Percentiles rank a stretch among this genome's conserved stretches.
Conservation (phyloP, 2,113 vertebrate species). For the Pelecanoides urinatrix region DNA sequence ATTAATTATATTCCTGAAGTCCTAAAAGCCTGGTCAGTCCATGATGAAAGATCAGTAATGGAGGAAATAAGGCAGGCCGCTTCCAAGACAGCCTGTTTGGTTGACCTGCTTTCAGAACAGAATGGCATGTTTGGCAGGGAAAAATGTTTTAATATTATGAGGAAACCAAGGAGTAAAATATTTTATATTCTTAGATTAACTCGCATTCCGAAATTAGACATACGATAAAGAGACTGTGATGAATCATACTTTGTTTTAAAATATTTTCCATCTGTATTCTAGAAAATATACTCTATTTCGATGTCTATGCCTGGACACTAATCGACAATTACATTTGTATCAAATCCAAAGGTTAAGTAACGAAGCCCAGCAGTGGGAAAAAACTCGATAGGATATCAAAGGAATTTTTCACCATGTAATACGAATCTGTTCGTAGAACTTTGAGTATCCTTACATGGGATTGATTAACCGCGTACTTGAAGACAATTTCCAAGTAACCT, state of each 20-base stretch:
- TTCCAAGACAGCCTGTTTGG: not conserved
- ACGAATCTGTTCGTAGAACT: accelerated
- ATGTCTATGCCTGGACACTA: not conserved
- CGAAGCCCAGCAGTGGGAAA: not conserved
- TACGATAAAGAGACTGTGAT: accelerated
- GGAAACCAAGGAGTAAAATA: not conserved
- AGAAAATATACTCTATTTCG: accelerated
- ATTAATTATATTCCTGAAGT: not conserved
- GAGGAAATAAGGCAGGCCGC: not conserved
- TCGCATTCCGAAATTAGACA: not conserved
- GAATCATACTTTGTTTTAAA: accelerated
- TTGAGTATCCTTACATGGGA: not conserved
- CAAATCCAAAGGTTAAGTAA: accelerated
- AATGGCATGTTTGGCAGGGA: not conserved
- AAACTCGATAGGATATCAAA: not conserved
- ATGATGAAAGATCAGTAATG: not conserved
- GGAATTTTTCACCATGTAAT: not conserved
- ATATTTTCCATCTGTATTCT: not conserved
- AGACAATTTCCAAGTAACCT: not conserved
- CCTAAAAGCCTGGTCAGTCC: not conserved
- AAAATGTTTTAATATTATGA: not conserved
- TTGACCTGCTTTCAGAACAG: not conserved
- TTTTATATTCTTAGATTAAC: not conserved
- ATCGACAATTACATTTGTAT: accelerated
- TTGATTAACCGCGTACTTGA: accelerated